Percentiles rank a stretch among this genome's conserved stretches.
These are phyloP conservation scores for Diadophis punctatus DNA, from an alignment of 2,113 vertebrate genomes.

Conservation along the genomic window DNA sequence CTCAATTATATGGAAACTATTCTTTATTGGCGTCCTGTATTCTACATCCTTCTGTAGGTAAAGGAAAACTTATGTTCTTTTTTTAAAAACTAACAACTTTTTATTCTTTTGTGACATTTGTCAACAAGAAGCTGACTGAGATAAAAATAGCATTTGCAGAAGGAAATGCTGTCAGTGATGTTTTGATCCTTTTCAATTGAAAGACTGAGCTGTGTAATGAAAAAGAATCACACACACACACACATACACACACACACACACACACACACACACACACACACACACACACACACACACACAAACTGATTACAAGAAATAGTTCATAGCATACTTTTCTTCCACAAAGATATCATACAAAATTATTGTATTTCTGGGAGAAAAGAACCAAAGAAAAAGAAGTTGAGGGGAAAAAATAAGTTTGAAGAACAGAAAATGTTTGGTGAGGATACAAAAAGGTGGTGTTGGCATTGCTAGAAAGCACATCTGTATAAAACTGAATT, in stretches of 20 bases:
- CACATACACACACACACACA: background rate
- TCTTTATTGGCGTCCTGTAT: background rate
- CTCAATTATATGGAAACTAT: slow-evolving; percentile 28
- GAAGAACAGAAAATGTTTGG: slow-evolving; percentile 47
- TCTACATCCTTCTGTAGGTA: slow-evolving; percentile 6
- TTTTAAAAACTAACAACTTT: background rate
- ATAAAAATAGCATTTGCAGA: slow-evolving; percentile 35
- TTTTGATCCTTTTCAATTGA: slow-evolving; percentile 39
- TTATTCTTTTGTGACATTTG: slow-evolving; percentile 38
- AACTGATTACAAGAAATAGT: slow-evolving; percentile 50
- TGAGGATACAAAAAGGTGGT: slow-evolving; percentile 34
- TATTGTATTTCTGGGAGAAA: slow-evolving; percentile 34
- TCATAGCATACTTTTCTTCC: slow-evolving; percentile 44
- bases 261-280: background rate
- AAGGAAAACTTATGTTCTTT: slow-evolving; percentile 32
- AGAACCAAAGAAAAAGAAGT: slow-evolving; percentile 43
- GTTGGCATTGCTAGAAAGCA: slow-evolving; percentile 1
- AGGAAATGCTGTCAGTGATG: slow-evolving; percentile 25
- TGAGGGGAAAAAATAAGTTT: slow-evolving; percentile 35
- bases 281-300: background rate
- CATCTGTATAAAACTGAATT: background rate
- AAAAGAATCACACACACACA: background rate
- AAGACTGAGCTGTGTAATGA: slow-evolving; percentile 35
- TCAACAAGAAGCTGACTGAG: slow-evolving; percentile 35
- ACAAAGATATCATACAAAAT: slow-evolving; percentile 40